A percentile compares a stretch with the other conserved stretches of the same genome.
Evolutionary conservation across 1,140 invertebrate genomes (phyloP).

Genomic region (Hycleus phaleratus): DNA sequence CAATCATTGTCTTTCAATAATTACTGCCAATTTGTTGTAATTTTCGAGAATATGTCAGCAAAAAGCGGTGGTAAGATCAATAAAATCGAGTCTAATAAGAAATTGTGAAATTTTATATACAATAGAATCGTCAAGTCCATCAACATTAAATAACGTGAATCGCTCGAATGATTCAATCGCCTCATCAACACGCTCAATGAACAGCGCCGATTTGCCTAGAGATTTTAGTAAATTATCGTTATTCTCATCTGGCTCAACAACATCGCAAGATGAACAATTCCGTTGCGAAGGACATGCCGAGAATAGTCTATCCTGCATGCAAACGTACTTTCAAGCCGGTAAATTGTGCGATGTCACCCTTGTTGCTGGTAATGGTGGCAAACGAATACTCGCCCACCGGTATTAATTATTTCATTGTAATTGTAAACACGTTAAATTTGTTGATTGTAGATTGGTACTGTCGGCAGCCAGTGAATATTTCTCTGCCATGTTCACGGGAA

Average conservation of each 20-base stretch:
- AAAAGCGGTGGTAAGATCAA: too few species aligned
- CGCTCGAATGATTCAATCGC: neutral
- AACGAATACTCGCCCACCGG: slow-evolving; percentile 43
- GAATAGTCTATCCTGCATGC: slow-evolving; percentile 70
- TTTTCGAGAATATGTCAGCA: neutral
- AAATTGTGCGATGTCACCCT: slow-evolving; percentile 73
- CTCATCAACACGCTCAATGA: neutral
- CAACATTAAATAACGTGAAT: neutral
- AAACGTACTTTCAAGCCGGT: slow-evolving; percentile 67
- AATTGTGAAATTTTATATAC: neutral
- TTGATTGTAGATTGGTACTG: slow-evolving; percentile 62
- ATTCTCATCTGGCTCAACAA: slow-evolving; percentile 40
- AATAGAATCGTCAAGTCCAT: neutral
- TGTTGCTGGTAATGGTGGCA: slow-evolving; percentile 58
- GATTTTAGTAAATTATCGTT: slow-evolving; percentile 49
- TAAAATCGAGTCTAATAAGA: too few species aligned
- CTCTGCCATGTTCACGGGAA: slow-evolving; percentile 89
- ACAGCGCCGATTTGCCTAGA: slow-evolving; percentile 43
- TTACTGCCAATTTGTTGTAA: neutral
- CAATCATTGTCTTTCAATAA: too few species aligned
- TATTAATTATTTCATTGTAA: slow-evolving; percentile 30
- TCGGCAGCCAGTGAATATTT: slow-evolving; percentile 91
- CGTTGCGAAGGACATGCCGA: slow-evolving; percentile 72
- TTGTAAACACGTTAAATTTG: slow-evolving; percentile 22
- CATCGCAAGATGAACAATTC: slow-evolving; percentile 67